A percentile compares a stretch with the other conserved stretches of the same genome.
Conservation (phyloP, 2,797 vertebrate species). For the Pampus argenteus region DNA sequence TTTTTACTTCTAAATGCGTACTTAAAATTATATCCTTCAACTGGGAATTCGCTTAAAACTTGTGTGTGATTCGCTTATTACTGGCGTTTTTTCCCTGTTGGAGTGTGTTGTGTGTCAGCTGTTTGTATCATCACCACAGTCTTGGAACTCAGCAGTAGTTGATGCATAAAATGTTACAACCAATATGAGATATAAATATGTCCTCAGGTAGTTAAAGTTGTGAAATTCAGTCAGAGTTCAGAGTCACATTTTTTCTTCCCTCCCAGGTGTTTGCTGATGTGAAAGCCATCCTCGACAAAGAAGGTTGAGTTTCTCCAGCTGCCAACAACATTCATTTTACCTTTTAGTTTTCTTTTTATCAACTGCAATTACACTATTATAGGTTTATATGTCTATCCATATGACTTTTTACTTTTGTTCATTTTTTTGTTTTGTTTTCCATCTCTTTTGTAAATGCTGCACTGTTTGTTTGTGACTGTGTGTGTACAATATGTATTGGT, state of each 20-base stretch:
- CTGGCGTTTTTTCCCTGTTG: no score
- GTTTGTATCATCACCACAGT: background rate
- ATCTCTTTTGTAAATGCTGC: slow-evolving; percentile 63
- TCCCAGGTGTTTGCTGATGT: slow-evolving; percentile 95
- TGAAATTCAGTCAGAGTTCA: no score
- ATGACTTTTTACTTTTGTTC: slow-evolving; percentile 74
- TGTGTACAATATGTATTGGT: slow-evolving; percentile 36
- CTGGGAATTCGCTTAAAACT: no score
- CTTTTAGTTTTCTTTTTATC: slow-evolving; percentile 69
- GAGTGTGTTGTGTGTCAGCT: no score
- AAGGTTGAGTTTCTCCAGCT: slow-evolving; percentile 83
- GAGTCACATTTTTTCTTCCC: no score
- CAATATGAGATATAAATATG: background rate
- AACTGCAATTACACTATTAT: slow-evolving; percentile 55
- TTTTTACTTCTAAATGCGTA: no score
- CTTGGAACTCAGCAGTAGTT: no score
- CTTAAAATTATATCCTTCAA: no score
- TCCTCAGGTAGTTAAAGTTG: background rate
- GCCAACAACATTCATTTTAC: slow-evolving; percentile 61
- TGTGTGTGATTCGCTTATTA: no score
- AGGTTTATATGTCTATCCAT: slow-evolving; percentile 66
- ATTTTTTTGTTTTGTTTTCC: slow-evolving; percentile 37
- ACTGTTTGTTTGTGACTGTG: slow-evolving; percentile 38
- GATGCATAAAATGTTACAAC: background rate
- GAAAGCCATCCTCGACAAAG: slow-evolving; percentile 91